Conservation (phyloP, 1,140 invertebrate species). For the Danaus plexippus region DNA sequence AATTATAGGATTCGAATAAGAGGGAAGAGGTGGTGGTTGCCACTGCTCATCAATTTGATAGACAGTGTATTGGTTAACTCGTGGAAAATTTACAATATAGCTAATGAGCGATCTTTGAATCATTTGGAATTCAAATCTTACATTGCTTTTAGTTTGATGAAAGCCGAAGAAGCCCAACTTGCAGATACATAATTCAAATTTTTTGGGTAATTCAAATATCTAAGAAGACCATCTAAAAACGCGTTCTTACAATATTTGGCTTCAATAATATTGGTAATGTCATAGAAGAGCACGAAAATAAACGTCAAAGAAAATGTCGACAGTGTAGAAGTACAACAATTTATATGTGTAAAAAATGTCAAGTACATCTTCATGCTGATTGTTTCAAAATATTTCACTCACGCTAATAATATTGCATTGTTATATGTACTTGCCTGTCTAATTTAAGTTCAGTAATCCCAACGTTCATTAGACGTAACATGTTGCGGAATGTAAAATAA, state of each 20-base stretch:
- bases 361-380: constrained; percentile 9
- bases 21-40: constrained; percentile 8
- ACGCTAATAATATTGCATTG: too few species aligned
- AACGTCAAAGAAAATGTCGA: constrained; percentile 6
- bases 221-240: constrained; percentile 11
- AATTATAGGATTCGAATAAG: constrained; percentile 17
- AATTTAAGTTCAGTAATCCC: too few species aligned
- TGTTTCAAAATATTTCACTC: constrained; percentile 9
- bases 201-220: constrained; percentile 14
- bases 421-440: neutral
- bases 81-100: constrained; percentile 10
- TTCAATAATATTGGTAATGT: constrained; percentile 4
- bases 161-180: constrained; percentile 12
- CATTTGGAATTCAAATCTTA: constrained; percentile 9
- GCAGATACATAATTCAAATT: constrained; percentile 8
- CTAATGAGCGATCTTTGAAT: constrained; percentile 9
- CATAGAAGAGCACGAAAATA: neutral
- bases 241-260: constrained; percentile 9
- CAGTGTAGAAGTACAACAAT: constrained; percentile 9
- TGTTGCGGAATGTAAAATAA: too few species aligned
- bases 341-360: constrained; percentile 7
- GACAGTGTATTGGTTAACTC: constrained; percentile 7
- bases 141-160: constrained; percentile 11
- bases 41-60: constrained; percentile 10
- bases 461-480: too few species aligned